phyloP scores from a whole-genome alignment of 1,140 invertebrate species.

The Capitella teleta region DNA sequence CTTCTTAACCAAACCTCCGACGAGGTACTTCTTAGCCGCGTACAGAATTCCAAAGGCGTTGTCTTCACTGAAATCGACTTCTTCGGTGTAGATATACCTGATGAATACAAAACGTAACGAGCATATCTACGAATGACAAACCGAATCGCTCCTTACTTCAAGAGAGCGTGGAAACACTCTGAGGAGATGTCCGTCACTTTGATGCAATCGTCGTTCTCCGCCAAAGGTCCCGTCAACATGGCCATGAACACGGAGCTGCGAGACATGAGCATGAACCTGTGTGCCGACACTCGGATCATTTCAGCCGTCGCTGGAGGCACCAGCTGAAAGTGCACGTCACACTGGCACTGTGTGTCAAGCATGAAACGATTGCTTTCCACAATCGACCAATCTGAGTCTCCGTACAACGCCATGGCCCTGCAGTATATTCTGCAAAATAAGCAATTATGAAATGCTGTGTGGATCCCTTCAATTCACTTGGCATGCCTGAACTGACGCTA shows the following conservation, averaged over 20 bases:
- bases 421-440: too few species aligned
- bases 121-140: conserved; percentile 21
- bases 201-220: conserved; percentile 57
- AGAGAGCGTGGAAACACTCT: conserved; percentile 43
- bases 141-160: conserved; percentile 46
- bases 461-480: too few species aligned
- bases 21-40: too few species aligned
- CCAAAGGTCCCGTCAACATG: conserved; percentile 64
- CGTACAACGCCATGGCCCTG: too few species aligned
- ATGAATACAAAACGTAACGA: not conserved
- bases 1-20: too few species aligned
- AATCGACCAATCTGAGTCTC: too few species aligned
- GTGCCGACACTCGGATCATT: conserved; percentile 55
- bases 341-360: conserved; percentile 17
- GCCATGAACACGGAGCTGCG: conserved; percentile 71
- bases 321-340: conserved; percentile 18
- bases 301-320: conserved; percentile 26
- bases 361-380: conserved; percentile 18
- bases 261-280: conserved; percentile 66
- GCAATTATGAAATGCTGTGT: too few species aligned
- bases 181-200: conserved; percentile 69
- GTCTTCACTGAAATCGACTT: too few species aligned
- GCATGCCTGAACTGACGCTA: too few species aligned
- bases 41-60: too few species aligned
- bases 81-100: not conserved